Evolutionary conservation across 2,797 vertebrate species (phyloP).

Genomic region (Danio kyathit): DNA sequence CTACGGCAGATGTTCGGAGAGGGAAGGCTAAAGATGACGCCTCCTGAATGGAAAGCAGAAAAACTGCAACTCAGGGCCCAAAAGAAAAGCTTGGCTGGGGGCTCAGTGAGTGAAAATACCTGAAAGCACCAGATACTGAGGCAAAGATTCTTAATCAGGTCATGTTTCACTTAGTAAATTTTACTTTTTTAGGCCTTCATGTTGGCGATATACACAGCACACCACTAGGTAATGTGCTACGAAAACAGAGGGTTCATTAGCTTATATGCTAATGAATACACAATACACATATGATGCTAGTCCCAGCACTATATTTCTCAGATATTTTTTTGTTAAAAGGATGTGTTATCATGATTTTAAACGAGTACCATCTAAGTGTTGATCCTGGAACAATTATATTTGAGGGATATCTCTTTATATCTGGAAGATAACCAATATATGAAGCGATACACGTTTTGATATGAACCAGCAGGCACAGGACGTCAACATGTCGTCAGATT

Average conservation of each 20-base stretch:
- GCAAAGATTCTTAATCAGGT: conserved; percentile 15
- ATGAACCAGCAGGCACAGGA: too few relatives aligned
- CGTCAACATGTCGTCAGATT: too few relatives aligned
- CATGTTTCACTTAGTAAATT: neutral
- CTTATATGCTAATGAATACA: neutral
- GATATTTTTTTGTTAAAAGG: too few relatives aligned
- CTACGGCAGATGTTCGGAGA: conserved; percentile 65
- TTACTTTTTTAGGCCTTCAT: neutral
- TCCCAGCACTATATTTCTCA: too few relatives aligned
- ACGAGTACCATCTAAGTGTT: too few relatives aligned
- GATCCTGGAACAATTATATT: too few relatives aligned
- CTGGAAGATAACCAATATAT: too few relatives aligned
- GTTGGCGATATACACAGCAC: neutral
- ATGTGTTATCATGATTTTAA: too few relatives aligned
- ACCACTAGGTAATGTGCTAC: neutral
- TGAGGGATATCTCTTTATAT: too few relatives aligned
- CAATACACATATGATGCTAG: neutral
- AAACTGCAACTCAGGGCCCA: conserved; percentile 6
- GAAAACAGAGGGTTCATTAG: neutral
- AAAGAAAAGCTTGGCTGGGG: conserved; percentile 12
- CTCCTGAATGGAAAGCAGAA: conserved; percentile 11
- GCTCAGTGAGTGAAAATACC: conserved; percentile 13
- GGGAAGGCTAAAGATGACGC: conserved; percentile 6
- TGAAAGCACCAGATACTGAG: conserved; percentile 1
- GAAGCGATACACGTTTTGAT: too few relatives aligned